Conservation (phyloP, 92 coral and sea anemone species). For the Epizoanthus scotinus region DNA sequence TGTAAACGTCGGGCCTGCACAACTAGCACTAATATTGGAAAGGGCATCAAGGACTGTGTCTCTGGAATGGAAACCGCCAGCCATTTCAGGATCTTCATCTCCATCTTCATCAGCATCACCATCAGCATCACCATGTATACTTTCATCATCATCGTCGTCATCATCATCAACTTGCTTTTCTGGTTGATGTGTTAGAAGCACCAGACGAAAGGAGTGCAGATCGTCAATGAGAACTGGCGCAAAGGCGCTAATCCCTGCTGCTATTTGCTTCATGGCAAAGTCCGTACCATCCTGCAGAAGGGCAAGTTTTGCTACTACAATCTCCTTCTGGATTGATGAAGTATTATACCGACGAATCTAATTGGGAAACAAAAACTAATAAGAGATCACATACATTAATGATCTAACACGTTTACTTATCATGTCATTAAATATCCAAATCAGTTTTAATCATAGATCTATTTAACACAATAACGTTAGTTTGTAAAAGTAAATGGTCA, state of each 20-base stretch:
- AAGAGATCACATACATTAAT: background rate
- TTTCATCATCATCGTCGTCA: background rate
- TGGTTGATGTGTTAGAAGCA: conserved; percentile 1
- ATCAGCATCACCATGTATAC: background rate
- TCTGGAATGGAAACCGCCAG: background rate
- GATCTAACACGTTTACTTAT: background rate
- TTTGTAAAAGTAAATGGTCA: no score
- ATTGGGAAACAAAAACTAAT: background rate
- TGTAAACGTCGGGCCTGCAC: background rate
- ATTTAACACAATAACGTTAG: no score
- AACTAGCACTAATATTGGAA: conserved; percentile 15
- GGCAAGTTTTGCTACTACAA: conserved; percentile 56
- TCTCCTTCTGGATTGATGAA: conserved; percentile 39
- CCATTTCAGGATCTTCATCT: conserved; percentile 4
- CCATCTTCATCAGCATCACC: no score
- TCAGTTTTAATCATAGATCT: no score
- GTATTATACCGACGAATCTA: conserved; percentile 40
- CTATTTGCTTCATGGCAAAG: conserved; percentile 67
- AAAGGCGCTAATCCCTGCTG: conserved; percentile 56
- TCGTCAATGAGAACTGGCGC: conserved; percentile 48
- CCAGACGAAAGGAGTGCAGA: conserved; percentile 44
- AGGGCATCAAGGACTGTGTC: conserved; percentile 22
- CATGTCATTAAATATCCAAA: no score
- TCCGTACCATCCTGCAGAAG: conserved; percentile 53
- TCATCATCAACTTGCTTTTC: conserved; percentile 3